phyloP scores from a whole-genome alignment of 2,797 vertebrate species.

The Falco novaeseelandiae region DNA sequence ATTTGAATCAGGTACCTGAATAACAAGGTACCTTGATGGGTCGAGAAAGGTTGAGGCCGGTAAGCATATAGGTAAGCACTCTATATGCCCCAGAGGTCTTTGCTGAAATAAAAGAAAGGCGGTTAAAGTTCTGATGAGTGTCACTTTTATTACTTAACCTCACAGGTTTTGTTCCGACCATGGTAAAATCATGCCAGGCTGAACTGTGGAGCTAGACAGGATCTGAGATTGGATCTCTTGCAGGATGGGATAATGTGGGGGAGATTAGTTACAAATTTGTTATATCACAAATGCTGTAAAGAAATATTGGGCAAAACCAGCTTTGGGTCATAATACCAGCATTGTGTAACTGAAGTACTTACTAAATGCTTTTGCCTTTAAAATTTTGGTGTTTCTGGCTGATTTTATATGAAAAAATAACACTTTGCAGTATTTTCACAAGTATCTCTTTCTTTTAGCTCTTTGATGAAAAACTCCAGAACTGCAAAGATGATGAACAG shows the following conservation, averaged over 20 bases:
- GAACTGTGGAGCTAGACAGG: background rate
- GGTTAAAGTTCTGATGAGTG: background rate
- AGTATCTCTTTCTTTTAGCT: conserved; percentile 80
- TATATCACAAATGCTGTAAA: background rate
- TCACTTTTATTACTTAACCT: background rate
- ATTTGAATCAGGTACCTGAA: background rate
- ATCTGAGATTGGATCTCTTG: background rate
- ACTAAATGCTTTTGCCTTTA: background rate
- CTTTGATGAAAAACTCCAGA: conserved; percentile 99
- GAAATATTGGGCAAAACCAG: background rate
- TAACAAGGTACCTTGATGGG: background rate
- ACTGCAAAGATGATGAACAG: conserved; percentile 98
- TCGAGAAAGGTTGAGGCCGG: background rate
- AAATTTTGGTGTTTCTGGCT: background rate
- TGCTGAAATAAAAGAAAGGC: background rate
- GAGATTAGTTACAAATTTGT: background rate
- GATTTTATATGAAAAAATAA: background rate
- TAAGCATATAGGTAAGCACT: background rate
- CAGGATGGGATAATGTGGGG: background rate
- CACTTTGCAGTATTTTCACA: background rate
- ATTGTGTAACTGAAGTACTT: background rate
- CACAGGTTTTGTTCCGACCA: background rate
- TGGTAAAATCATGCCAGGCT: background rate
- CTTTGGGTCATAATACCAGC: background rate
- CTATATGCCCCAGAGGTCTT: background rate